Percentiles rank a stretch among this genome's conserved stretches.
These are phyloP conservation scores for Triplophysa rosa DNA, from an alignment of 2,113 vertebrate species.

Conservation along the genomic window DNA sequence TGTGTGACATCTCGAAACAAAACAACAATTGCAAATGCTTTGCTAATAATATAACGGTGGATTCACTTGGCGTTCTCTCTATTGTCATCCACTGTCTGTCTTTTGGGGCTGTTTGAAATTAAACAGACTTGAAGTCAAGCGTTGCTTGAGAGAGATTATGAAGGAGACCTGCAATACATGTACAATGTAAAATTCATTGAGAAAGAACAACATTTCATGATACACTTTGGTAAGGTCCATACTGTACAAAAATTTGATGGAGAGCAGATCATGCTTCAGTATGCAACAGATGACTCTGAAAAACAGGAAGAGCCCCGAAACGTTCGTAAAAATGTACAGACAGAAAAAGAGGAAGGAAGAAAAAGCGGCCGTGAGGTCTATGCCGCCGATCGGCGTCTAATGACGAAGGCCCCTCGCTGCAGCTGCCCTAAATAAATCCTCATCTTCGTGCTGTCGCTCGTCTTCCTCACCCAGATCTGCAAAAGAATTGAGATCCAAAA, in stretches of 20 bases:
- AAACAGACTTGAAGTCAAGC: neutral
- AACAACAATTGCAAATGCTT: slow-evolving; percentile 3
- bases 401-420: slow-evolving; percentile 93
- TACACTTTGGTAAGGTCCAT: slow-evolving; percentile 17
- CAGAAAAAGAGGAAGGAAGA: neutral
- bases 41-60: neutral
- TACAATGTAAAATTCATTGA: slow-evolving; percentile 19
- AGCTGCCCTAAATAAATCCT: slow-evolving; percentile 97
- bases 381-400: slow-evolving; percentile 91
- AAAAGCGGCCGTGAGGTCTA: slow-evolving; percentile 61
- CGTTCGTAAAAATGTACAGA: neutral
- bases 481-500: slow-evolving; percentile 22
- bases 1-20: neutral
- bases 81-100: neutral
- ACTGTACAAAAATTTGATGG: neutral
- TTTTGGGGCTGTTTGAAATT: neutral
- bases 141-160: neutral
- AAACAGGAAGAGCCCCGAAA: slow-evolving; percentile 32
- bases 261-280: slow-evolving; percentile 20
- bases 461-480: slow-evolving; percentile 99
- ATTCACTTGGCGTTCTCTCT: neutral
- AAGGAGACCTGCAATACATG: neutral
- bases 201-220: slow-evolving; percentile 13
- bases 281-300: neutral
- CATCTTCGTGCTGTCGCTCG: slow-evolving; percentile 99